Conservation (phyloP, 35 echinoderm and acorn worm species). For the Apostichopus parvimensis region DNA sequence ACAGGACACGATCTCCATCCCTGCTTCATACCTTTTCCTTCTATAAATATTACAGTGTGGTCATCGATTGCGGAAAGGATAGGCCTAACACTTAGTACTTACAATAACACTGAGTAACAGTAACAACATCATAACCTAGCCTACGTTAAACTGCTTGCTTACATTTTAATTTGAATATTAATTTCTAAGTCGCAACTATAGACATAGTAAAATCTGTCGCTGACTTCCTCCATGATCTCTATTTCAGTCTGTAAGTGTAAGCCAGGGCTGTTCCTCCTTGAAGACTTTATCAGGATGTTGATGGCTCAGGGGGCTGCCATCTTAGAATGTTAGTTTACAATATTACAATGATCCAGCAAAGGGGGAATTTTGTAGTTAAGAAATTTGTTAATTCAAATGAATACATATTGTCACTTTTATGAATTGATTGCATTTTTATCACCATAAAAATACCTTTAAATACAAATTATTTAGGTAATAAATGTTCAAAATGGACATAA, state of each 20-base stretch:
- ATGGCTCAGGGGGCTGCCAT: background rate
- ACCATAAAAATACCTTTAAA: background rate
- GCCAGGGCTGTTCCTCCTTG: no score
- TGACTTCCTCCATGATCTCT: conserved; percentile 58
- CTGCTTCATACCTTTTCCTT: no score
- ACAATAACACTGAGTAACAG: no score
- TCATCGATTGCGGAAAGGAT: no score
- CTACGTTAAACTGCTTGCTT: conserved; percentile 34
- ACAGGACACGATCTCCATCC: no score
- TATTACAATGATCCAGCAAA: background rate
- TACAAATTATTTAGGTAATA: background rate
- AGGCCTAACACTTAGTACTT: no score
- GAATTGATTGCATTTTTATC: no score
- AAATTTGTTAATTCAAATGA: no score
- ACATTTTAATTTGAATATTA: conserved; percentile 94
- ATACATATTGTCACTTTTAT: no score
- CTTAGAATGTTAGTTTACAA: background rate
- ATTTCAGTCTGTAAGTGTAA: background rate
- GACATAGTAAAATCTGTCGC: conserved; percentile 90
- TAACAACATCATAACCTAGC: no score
- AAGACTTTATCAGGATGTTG: no score
- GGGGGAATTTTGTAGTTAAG: background rate
- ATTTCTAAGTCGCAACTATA: conserved; percentile 93
- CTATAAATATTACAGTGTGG: no score
- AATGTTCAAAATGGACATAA: background rate